phyloP scores from a whole-genome alignment of 2,113 vertebrate species.

The Trogon melanurus region DNA sequence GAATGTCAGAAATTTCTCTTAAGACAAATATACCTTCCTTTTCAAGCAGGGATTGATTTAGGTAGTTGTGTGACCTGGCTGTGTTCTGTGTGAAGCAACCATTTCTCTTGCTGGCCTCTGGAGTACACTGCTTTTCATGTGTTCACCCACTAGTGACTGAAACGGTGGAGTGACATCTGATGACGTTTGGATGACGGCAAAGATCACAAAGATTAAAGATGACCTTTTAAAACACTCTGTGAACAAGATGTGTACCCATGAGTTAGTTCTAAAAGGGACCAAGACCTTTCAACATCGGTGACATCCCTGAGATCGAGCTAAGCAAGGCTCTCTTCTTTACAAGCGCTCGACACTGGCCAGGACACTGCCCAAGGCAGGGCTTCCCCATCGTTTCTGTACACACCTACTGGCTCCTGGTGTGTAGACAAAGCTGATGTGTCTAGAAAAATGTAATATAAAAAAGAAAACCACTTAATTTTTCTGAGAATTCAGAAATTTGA shows the following conservation, averaged over 20 bases:
- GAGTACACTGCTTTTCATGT: background rate
- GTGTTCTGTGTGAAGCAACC: background rate
- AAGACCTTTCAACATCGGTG: background rate
- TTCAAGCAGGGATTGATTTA: background rate
- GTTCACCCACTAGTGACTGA: background rate
- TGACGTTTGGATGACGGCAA: fast-evolving
- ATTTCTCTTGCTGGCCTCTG: background rate
- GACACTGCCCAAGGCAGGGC: background rate
- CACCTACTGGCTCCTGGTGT: background rate
- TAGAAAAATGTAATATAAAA: background rate
- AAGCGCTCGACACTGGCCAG: background rate
- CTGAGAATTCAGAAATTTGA: background rate
- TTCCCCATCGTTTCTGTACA: background rate
- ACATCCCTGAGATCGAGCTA: background rate
- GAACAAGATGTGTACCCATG: background rate
- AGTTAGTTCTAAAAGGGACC: background rate
- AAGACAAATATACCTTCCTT: background rate
- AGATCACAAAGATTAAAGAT: background rate
- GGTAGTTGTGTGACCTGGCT: background rate
- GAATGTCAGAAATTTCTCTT: background rate
- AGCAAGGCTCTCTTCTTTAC: background rate
- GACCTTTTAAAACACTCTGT: background rate
- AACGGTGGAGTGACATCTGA: background rate
- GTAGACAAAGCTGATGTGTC: background rate
- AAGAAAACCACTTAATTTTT: background rate